Conservation (phyloP, 2,113 vertebrate genomes). For the Dasyornis broadbenti region DNA sequence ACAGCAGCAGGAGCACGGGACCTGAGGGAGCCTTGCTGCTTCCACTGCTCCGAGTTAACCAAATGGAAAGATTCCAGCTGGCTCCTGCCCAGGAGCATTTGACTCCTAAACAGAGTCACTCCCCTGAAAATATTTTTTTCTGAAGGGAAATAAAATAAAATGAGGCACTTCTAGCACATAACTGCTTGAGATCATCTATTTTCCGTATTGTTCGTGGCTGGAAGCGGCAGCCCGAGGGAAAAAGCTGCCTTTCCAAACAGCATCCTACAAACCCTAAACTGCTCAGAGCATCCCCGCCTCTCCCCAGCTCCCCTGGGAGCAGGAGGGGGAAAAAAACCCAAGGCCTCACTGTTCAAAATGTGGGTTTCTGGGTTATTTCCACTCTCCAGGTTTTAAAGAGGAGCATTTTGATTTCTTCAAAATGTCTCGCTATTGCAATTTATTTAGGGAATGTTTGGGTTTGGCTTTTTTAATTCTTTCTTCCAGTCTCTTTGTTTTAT, state of each 20-base stretch:
- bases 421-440: background rate
- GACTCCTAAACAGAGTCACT: background rate
- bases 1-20: background rate
- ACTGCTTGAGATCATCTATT: background rate
- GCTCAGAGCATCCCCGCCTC: background rate
- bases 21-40: background rate
- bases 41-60: background rate
- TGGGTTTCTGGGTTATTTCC: background rate
- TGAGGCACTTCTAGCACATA: background rate
- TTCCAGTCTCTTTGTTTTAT: background rate
- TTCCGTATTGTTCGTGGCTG: background rate
- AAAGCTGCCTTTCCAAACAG: background rate
- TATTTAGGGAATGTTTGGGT: background rate
- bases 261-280: background rate
- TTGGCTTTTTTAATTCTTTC: background rate
- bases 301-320: background rate
- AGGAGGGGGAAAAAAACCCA: rapidly evolving
- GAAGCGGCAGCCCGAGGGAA: background rate
- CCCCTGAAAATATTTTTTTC: background rate
- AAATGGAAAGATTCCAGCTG: background rate
- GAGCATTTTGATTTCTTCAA: background rate
- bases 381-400: background rate
- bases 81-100: background rate
- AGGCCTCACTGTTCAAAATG: background rate
- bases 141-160: slow-evolving; percentile 12